Evolutionary conservation across 2,113 vertebrate genomes (phyloP).

Genomic region (Mus pahari): DNA sequence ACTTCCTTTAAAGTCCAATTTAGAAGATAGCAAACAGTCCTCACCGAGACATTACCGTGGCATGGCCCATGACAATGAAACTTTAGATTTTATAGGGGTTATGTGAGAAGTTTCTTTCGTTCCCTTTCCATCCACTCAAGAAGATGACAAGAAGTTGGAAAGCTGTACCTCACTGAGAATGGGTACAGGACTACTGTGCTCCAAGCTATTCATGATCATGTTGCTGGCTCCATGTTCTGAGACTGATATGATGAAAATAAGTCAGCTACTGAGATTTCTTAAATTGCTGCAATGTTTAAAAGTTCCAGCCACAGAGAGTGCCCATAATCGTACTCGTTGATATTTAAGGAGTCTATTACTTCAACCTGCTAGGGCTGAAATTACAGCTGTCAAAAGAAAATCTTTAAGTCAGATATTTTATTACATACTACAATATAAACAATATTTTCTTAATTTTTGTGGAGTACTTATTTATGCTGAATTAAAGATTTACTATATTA

Average conservation of each 20-base stretch:
- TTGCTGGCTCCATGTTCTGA: background rate
- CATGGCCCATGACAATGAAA: background rate
- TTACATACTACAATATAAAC: background rate
- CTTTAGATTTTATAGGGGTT: background rate
- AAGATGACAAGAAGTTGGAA: background rate
- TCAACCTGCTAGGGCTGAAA: background rate
- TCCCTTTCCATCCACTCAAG: background rate
- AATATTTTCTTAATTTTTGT: conserved; percentile 24
- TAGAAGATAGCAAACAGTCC: background rate
- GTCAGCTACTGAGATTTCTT: background rate
- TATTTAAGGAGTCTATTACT: background rate
- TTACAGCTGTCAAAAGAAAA: background rate
- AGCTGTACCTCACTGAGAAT: background rate
- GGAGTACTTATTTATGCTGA: background rate
- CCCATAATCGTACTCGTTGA: background rate
- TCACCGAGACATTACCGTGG: background rate
- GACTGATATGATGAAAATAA: background rate
- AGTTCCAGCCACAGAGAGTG: background rate
- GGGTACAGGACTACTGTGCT: background rate
- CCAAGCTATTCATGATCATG: background rate
- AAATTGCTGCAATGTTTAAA: background rate
- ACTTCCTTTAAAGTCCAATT: background rate
- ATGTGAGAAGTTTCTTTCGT: background rate
- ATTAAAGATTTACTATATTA: background rate
- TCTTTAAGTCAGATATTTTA: background rate